Percentiles rank a stretch among this genome's conserved stretches.
Conservation (phyloP, 2,888 invertebrate species). For the Hoplodrina blanda region DNA sequence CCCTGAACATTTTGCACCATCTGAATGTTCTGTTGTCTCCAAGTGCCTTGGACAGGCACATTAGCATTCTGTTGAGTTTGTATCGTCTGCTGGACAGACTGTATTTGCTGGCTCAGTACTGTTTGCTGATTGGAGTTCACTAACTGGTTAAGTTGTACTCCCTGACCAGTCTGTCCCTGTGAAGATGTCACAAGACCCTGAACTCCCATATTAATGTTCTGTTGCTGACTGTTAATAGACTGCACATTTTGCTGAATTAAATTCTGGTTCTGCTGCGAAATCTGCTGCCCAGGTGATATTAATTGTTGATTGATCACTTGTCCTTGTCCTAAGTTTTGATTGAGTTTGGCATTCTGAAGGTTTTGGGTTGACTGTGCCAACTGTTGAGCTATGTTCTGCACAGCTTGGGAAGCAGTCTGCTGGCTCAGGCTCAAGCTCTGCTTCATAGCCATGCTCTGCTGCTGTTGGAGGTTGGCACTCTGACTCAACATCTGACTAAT, state of each 20-base stretch:
- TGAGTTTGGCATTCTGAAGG: constrained; percentile 87
- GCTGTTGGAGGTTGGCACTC: constrained; percentile 87
- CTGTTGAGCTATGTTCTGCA: constrained; percentile 87
- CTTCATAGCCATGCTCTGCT: constrained; percentile 87
- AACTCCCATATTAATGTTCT: constrained; percentile 86
- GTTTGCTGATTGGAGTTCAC: constrained; percentile 83
- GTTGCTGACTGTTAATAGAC: constrained; percentile 84
- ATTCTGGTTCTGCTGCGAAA: constrained; percentile 82
- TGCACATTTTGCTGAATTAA: constrained; percentile 86
- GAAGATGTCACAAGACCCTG: constrained; percentile 84
- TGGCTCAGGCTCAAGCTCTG: constrained; percentile 85
- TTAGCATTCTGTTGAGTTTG: constrained; percentile 82
- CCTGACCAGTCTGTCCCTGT: constrained; percentile 80
- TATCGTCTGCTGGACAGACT: constrained; percentile 86
- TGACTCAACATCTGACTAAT: constrained; percentile 91
- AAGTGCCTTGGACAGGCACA: constrained; percentile 82
- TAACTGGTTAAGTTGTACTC: constrained; percentile 86
- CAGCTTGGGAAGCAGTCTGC: constrained; percentile 84
- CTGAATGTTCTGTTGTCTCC: constrained; percentile 89
- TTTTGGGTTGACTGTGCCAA: constrained; percentile 86
- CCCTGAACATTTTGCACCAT: constrained; percentile 90
- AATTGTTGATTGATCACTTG: constrained; percentile 87
- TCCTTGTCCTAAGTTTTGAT: constrained; percentile 82
- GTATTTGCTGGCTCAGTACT: constrained; percentile 87
- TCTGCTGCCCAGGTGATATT: constrained; percentile 88